Conservation (phyloP, 64 coral and sea anemone genomes). For the Orbicella faveolata region DNA sequence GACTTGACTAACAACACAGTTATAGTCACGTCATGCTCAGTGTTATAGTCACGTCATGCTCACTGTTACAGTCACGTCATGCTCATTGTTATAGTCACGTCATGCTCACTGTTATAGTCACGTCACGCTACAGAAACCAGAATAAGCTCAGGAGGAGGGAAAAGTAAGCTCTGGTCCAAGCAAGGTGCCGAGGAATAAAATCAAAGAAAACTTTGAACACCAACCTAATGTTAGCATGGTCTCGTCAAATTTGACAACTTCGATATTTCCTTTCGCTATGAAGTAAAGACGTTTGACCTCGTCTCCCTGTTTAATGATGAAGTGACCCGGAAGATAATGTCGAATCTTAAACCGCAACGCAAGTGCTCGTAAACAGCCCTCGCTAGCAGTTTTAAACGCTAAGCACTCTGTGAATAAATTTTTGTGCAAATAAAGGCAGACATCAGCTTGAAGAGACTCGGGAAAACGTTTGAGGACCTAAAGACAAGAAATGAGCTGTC, state of each 20-base stretch:
- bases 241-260: constrained; percentile 73
- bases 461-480: constrained; percentile 91
- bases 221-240: constrained; percentile 75
- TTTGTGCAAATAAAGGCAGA: constrained; percentile 77
- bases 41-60: no score
- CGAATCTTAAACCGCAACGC: constrained; percentile 73
- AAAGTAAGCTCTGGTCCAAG: no score
- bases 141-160: no score
- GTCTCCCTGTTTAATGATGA: constrained; percentile 87
- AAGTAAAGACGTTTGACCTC: constrained; percentile 74
- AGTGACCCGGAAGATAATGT: constrained; percentile 89
- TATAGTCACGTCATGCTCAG: no score
- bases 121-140: no score
- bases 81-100: no score
- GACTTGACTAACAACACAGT: no score
- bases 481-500: background rate
- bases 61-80: no score
- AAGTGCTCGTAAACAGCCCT: constrained; percentile 79
- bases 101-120: no score
- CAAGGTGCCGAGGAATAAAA: no score
- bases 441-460: constrained; percentile 78
- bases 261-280: constrained; percentile 85
- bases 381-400: constrained; percentile 69
- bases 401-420: constrained; percentile 72
- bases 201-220: background rate